Evolutionary conservation across 30 jellyfish, hydroid and myxozoan species (phyloP).

Genomic region (Clytia hemisphaerica): DNA sequence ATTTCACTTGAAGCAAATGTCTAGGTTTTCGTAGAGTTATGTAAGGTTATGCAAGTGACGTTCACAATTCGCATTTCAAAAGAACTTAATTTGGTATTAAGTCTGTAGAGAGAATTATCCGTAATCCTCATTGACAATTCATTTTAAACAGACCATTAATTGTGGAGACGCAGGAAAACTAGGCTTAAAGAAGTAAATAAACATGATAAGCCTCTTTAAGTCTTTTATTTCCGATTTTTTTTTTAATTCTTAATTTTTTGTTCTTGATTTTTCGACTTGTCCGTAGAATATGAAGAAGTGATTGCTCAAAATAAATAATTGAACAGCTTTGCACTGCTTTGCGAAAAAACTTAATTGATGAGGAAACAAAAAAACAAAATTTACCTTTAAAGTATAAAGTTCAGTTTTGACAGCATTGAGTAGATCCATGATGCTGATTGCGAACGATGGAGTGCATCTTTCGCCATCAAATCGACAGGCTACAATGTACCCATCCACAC

Average conservation of each 20-base stretch:
- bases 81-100: background rate
- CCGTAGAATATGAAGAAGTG: no score
- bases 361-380: background rate
- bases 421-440: background rate
- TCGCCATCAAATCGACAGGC: slow-evolving; percentile 18
- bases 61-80: background rate
- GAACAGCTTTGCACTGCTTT: slow-evolving; percentile 2
- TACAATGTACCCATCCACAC: slow-evolving; percentile 20
- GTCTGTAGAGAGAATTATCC: background rate
- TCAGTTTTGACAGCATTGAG: background rate
- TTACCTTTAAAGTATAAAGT: background rate
- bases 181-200: background rate
- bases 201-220: background rate
- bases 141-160: background rate
- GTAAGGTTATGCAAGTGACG: background rate
- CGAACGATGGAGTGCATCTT: slow-evolving; percentile 7
- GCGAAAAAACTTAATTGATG: background rate
- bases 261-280: no score
- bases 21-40: background rate
- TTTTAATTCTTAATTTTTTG: no score
- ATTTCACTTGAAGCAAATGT: no score
- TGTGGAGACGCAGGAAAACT: background rate
- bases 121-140: background rate
- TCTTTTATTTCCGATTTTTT: background rate
- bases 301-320: no score